Base-by-base conservation (phyloP, 2,888 invertebrate species). In the Stenodema calcarata region DNA sequence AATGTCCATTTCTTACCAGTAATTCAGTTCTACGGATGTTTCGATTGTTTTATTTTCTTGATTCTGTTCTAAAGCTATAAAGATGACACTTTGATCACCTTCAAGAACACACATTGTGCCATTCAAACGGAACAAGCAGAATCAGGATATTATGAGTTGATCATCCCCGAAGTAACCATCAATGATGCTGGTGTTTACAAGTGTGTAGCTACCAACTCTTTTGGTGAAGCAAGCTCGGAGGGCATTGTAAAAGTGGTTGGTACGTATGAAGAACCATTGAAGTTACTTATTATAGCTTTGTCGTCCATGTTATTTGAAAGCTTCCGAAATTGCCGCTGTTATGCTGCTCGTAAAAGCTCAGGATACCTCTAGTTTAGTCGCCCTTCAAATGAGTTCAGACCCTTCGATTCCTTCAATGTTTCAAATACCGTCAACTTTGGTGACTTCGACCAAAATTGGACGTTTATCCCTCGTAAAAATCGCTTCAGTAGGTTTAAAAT, bases 61-160 rank as follows among this genome's bases (percentile, higher is more conserved):
- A n/a, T n/a, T n/a, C n/a, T n/a, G n/a, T n/a, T n/a, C n/a, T 90
- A 44, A 90, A 97, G 98, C 92, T 97, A 93, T 91, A 98, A 98
- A 91, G 95, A 98, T 90, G 95, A 94, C 78, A 92, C 93, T 79
- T 94, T 95, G 90, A 95, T 98, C 88, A 92, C 93, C 30, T 93
- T 94, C 76, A 93, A 93, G 4, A 93, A 94, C 50, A 94, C 94
- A 82, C 94, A 94, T 86, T 93, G 95, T 86, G 94, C 94, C 89
- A 94, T 95, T 86, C 92, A 95, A 78, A 93, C 94, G 30, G 95
- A 96, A 9, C 95, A 95, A 89, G 94, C 95, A 0, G 95, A 96
- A 83, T 78, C 73, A 35, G 97, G 97, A 80, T 97, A 95, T 91
- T 97, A 97, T 91, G 97, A 97, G 91, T 91, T 99, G 84, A 94